phyloP scores from a whole-genome alignment of 2,113 vertebrate genomes.

The Anas platyrhynchos region DNA sequence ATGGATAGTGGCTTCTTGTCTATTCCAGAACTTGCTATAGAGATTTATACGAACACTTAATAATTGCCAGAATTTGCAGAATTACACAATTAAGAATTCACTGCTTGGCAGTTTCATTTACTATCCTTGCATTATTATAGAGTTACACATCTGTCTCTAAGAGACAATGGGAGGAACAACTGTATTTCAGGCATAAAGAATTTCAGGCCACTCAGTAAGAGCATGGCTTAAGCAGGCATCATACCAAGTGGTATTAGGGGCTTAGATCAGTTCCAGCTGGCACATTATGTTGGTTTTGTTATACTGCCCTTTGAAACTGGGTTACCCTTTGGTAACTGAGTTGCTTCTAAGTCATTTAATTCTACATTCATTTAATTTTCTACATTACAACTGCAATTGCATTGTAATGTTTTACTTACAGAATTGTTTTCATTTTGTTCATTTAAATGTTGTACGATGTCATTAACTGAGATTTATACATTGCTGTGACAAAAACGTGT shows the following conservation, averaged over 20 bases:
- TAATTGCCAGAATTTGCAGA: not conserved
- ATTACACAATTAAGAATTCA: not conserved
- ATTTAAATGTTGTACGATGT: not conserved
- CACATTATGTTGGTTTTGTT: not conserved
- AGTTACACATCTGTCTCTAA: not conserved
- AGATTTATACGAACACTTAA: not conserved
- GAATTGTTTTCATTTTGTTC: not conserved
- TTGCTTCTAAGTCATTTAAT: not conserved
- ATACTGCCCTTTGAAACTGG: not conserved
- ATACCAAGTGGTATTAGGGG: not conserved
- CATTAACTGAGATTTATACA: not conserved
- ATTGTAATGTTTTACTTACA: not conserved
- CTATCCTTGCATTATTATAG: not conserved
- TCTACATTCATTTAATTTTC: not conserved
- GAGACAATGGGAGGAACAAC: not conserved
- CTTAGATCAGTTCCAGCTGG: not conserved
- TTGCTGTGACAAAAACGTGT: not conserved
- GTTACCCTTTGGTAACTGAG: not conserved
- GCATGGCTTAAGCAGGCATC: accelerated
- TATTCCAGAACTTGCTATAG: not conserved
- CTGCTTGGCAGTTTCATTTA: not conserved
- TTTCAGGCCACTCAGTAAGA: not conserved
- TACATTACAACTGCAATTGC: not conserved
- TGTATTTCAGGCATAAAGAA: not conserved
- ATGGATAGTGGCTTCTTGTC: not conserved